Evolutionary conservation across 35 echinoderm and acorn worm genomes (phyloP).

Genomic region (Lytechinus variegatus): DNA sequence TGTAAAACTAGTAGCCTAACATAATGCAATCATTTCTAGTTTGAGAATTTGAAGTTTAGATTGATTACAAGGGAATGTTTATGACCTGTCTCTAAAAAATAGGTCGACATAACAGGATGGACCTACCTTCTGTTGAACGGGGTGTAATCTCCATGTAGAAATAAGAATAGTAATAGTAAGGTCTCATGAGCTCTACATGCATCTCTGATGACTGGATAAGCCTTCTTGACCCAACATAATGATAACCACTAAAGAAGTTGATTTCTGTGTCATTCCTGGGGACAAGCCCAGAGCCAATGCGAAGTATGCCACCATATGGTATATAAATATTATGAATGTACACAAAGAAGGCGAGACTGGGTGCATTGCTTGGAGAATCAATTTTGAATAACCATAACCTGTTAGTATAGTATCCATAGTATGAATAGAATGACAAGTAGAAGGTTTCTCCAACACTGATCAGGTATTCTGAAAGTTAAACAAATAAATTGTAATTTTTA

Average conservation of each 20-base stretch:
- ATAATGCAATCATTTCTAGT: too few relatives aligned
- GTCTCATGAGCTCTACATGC: background rate
- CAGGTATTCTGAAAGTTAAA: background rate
- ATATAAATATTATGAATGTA: background rate
- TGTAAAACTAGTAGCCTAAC: too few relatives aligned
- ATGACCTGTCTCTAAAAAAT: too few relatives aligned
- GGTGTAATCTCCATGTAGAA: background rate
- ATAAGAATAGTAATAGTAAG: background rate
- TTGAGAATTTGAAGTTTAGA: too few relatives aligned
- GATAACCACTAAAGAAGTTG: background rate
- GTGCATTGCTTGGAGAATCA: background rate
- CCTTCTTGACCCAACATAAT: background rate
- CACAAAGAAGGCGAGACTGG: background rate
- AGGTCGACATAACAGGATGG: too few relatives aligned
- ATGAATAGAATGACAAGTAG: background rate
- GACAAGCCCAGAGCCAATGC: conserved; percentile 6
- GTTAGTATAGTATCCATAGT: background rate
- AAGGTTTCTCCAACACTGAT: background rate
- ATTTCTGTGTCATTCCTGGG: background rate
- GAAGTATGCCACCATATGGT: background rate
- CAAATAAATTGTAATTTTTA: too few relatives aligned
- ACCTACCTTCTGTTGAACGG: background rate
- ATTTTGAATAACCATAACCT: background rate
- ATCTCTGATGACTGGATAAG: background rate
- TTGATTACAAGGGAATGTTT: too few relatives aligned